Base-by-base conservation (phyloP, 2,113 vertebrate species). In the Pithys albifrons region DNA sequence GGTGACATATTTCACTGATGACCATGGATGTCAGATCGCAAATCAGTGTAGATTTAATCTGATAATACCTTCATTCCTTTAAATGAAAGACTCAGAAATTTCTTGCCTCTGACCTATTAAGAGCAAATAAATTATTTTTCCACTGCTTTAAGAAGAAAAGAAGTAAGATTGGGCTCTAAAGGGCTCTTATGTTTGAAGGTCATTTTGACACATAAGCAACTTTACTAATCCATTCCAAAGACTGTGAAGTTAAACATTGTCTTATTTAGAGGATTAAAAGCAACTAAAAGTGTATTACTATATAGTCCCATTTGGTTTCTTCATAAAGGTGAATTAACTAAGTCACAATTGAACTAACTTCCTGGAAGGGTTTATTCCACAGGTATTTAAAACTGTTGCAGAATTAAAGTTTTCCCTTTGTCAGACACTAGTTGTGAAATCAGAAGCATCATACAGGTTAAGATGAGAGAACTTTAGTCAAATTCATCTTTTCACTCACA, bases 151-250 rank as follows among this genome's bases (percentile, higher is more conserved):
- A 91, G 62, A 75, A 95, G 66, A 84, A 95, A 95, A 95, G 57
- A n/a, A 89, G 25, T 83, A 93, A 85, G 82, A 96, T 90, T 95
- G 90, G 78, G 82, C 85, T 97, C 96, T 95, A 97, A 98, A 98
- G 93, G 66, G 86, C 85, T 61, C 90, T 92, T 96, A 89, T 96
- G 95, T 94, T 94, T 94, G 55, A 93, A 74, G 51, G 77, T 97
- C 95, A 98, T 97, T 77, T 74, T 89, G 91, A 77, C 75, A 66
- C 31, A 82, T 93, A 96, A 94, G 51, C 55, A 95, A 87, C 87
- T 98, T 98, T 98, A 91, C 57, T 84, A 96, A 87, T 70, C 97
- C 95, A 97, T 98, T 98, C 97, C 97, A 87, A 97, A 96, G 93
- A 97, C 96, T 94, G 39, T 57, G 25, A 74, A 94, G 27, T 11